Conservation (phyloP, 2,113 vertebrate genomes). For the Phaethornis superciliosus region DNA sequence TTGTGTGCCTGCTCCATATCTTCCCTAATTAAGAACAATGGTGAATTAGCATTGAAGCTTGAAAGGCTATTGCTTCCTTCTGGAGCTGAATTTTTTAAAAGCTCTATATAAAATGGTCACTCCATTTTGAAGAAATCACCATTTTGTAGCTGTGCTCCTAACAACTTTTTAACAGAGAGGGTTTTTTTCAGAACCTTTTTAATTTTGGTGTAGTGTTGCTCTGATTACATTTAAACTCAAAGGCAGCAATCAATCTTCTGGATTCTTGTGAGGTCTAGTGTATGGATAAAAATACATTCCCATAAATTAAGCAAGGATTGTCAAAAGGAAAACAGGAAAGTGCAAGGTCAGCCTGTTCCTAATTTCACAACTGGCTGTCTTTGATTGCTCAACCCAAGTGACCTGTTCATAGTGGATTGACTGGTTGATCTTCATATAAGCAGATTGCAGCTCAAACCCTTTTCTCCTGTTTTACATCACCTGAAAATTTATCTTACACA, state of each 20-base stretch:
- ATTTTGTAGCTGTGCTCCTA: neutral
- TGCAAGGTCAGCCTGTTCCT: neutral
- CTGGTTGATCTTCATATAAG: neutral
- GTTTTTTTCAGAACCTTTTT: neutral
- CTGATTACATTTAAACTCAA: neutral
- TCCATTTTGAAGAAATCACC: neutral
- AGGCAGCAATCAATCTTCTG: neutral
- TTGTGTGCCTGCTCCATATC: slow-evolving; percentile 36
- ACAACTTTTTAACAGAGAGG: neutral
- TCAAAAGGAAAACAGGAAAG: neutral
- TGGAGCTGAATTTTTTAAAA: neutral
- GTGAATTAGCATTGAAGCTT: slow-evolving; percentile 36
- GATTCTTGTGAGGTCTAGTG: neutral
- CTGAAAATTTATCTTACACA: neutral
- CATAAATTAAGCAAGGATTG: neutral
- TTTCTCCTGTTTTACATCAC: neutral
- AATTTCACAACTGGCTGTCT: neutral
- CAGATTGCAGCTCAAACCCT: neutral
- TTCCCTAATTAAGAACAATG: slow-evolving; percentile 58
- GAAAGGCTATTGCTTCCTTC: slow-evolving; percentile 24
- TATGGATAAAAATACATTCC: neutral
- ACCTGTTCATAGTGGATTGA: neutral
- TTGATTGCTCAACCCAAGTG: neutral
- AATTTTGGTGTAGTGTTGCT: neutral
- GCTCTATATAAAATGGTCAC: neutral